Conservation (phyloP, 2,888 invertebrate genomes). For the Latrodectus elegans region DNA sequence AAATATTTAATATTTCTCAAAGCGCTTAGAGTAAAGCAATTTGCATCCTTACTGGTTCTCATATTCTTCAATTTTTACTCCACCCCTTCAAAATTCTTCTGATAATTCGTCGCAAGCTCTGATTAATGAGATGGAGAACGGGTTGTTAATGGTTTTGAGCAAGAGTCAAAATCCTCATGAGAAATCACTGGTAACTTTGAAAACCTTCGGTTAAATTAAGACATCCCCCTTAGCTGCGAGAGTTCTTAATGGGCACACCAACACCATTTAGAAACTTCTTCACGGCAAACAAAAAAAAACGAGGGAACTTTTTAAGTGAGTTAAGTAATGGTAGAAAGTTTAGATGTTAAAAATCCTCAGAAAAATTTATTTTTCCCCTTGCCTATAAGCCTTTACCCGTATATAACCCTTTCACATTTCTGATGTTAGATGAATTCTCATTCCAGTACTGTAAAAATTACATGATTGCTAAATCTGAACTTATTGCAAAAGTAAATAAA, state of each 20-base stretch:
- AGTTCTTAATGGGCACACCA: constrained; percentile 49
- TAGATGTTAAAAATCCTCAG: not conserved
- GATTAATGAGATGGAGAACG: constrained; percentile 60
- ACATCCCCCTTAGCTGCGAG: constrained; percentile 43
- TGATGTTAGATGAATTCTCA: too few relatives aligned
- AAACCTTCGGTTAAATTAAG: constrained; percentile 58
- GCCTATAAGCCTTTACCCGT: too few relatives aligned
- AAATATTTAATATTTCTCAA: too few relatives aligned
- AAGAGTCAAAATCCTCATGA: constrained; percentile 61
- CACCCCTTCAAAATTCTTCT: constrained; percentile 29
- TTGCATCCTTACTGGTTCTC: not conserved
- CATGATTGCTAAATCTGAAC: too few relatives aligned
- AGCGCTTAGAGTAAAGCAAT: too few relatives aligned
- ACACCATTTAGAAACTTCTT: constrained; percentile 44
- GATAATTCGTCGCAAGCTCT: constrained; percentile 52
- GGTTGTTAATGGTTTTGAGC: constrained; percentile 62
- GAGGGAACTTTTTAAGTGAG: not conserved
- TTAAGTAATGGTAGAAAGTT: not conserved
- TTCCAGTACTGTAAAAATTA: too few relatives aligned
- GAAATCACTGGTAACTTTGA: constrained; percentile 60
- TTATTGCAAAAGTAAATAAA: too few relatives aligned
- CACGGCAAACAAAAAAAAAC: not conserved
- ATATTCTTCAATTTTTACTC: constrained; percentile 32
- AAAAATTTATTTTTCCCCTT: too few relatives aligned
- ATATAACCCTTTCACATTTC: too few relatives aligned